Evolutionary conservation across 2,888 invertebrate genomes (phyloP), one percentile per base, ranked within the genome.

Genomic region (Dyspetes luteomarginatus): DNA sequence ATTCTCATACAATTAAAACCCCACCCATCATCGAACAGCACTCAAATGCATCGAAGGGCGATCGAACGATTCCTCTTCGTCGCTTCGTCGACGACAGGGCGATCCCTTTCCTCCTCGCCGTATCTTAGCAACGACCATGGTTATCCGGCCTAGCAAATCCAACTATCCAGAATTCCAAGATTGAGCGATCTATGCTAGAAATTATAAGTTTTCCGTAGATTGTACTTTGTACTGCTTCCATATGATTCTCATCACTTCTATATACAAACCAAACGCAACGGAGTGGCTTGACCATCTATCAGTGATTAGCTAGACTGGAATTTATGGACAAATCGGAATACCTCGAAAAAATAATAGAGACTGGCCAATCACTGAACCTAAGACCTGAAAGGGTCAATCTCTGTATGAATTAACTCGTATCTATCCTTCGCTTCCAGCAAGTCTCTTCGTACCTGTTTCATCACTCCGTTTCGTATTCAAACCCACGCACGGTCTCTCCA

Each of bases 401-500:
- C 43, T 41, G 17, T 26, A 17, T 3, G 24, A 5, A 22, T 65
- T 22, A 43, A 50, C 5, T n/a, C 26, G 15, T 45, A 12, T 55
- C 45, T 24, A 48, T 26, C 22, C n/a, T 41, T 56, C 68, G 48
- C 26, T 58, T 58, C 55, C 58, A 48, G 15, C 30, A 12, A 67
- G 43, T 28, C 48, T 50, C 68, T 1, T 52, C 74, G 64, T 28
- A 73, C 81, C 81, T 81, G 81, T 84, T 87, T 83, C 83, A 88
- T 85, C 81, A 78, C 15, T 60, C 85, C 85, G 81, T 83, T 88
- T 89, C 85, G 83, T 88, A 89, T 89, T 89, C 89, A 85, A 69
- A 78, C 82, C 85, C 86, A 86, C 83, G 86, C 85, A 84, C 80
- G 58, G 64, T 78, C 81, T 81, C 83, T 82, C 76, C 68, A 82